phyloP scores from a whole-genome alignment of 2,888 invertebrate species.

The Ganaspis brasiliensis region DNA sequence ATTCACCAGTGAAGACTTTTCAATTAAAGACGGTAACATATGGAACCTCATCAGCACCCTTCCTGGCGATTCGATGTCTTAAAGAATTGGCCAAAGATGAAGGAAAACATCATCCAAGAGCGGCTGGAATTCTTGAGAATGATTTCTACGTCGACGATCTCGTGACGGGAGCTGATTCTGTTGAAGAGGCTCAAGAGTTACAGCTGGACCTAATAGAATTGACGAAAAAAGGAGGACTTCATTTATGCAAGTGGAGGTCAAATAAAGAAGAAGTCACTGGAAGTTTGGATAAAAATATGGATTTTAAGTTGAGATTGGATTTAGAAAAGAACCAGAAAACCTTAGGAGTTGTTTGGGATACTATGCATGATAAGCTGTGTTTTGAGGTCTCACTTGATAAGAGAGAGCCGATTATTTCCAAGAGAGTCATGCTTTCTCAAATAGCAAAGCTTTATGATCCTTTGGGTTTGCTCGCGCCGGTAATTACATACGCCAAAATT shows the following conservation, averaged over 20 bases:
- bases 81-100: background rate
- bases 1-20: constrained; percentile 47
- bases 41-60: constrained; percentile 32
- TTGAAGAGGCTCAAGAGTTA: background rate
- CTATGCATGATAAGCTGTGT: constrained; percentile 11
- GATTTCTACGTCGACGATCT: constrained; percentile 53
- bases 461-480: background rate
- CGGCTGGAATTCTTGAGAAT: background rate
- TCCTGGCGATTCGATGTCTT: constrained; percentile 47
- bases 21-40: constrained; percentile 53
- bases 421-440: background rate
- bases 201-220: background rate
- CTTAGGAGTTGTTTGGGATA: constrained; percentile 46
- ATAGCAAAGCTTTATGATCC: background rate
- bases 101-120: background rate
- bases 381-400: background rate
- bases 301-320: background rate
- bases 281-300: background rate
- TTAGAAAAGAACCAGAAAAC: constrained; percentile 25
- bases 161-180: constrained; percentile 7
- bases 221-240: background rate
- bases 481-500: background rate
- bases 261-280: background rate
- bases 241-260: constrained; percentile 12
- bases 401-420: background rate